Conservation (phyloP, 1,140 invertebrate genomes). For the Achatina immaculata region DNA sequence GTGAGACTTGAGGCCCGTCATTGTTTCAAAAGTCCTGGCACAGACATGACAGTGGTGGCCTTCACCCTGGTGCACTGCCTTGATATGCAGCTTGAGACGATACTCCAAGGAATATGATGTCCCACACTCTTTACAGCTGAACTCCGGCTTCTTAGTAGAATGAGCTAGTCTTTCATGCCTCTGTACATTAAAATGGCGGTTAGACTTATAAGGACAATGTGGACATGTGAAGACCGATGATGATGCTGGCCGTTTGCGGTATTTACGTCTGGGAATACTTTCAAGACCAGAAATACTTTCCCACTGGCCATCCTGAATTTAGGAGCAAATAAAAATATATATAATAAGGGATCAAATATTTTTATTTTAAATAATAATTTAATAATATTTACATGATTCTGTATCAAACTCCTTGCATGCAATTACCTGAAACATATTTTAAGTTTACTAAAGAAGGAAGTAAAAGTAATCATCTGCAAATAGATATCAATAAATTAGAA, state of each 20-base stretch:
- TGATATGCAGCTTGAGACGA: conserved; percentile 35
- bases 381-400: too few relatives aligned
- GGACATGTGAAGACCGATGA: conserved; percentile 34
- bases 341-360: too few relatives aligned
- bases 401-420: too few relatives aligned
- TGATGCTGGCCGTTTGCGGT: conserved; percentile 27
- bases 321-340: too few relatives aligned
- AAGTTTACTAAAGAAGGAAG: too few relatives aligned
- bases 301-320: conserved; percentile 12
- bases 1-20: conserved; percentile 37
- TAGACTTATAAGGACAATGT: conserved; percentile 36
- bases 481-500: too few relatives aligned
- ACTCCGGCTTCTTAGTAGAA: conserved; percentile 37
- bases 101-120: conserved; percentile 37
- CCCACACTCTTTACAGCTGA: conserved; percentile 35
- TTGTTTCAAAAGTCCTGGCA: conserved; percentile 32
- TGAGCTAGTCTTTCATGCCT: conserved; percentile 33
- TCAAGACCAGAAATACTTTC: background rate
- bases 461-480: too few relatives aligned
- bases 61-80: conserved; percentile 36
- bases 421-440: too few relatives aligned
- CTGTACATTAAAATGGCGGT: conserved; percentile 38
- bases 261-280: conserved; percentile 15
- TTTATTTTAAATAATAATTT: too few relatives aligned
- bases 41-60: conserved; percentile 34